These are phyloP conservation scores for Nomada lathburiana DNA, from an alignment of 2,888 invertebrate genomes.

Conservation along the genomic window DNA sequence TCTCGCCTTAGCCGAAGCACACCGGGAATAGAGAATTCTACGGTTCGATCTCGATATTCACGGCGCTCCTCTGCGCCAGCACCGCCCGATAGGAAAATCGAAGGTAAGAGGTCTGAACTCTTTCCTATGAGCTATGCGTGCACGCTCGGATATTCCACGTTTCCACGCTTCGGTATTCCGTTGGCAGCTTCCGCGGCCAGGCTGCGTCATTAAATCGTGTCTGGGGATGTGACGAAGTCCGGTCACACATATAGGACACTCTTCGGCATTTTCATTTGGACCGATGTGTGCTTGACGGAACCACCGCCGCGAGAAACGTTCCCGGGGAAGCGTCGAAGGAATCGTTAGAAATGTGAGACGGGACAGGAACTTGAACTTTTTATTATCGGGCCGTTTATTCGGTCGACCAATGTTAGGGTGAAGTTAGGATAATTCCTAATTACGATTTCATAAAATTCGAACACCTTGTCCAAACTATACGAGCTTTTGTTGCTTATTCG, in stretches of 20 bases:
- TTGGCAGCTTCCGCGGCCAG: constrained; percentile 3
- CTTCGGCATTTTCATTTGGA: constrained; percentile 20
- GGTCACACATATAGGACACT: neutral
- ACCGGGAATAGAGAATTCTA: constrained; percentile 50
- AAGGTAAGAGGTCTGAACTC: constrained; percentile 41
- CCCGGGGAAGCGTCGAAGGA: neutral
- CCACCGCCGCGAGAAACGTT: neutral
- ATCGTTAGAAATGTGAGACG: neutral
- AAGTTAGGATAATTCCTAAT: too few relatives aligned
- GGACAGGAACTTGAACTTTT: neutral
- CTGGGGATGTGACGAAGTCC: neutral
- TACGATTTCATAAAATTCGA: too few relatives aligned
- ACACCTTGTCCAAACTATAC: too few relatives aligned
- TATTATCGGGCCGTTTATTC: neutral
- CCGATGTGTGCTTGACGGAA: neutral
- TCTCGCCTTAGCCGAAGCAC: constrained; percentile 44
- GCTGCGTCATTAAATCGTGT: constrained; percentile 33
- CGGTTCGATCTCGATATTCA: constrained; percentile 68
- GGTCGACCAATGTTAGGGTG: neutral
- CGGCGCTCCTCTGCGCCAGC: constrained; percentile 25
- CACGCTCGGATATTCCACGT: constrained; percentile 36
- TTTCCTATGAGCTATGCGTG: constrained; percentile 40
- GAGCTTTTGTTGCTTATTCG: too few relatives aligned
- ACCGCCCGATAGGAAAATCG: constrained; percentile 48
- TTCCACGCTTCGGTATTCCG: constrained; percentile 39